phyloP scores from a whole-genome alignment of 2,113 vertebrate species.

The Sapayoa aenigma region DNA sequence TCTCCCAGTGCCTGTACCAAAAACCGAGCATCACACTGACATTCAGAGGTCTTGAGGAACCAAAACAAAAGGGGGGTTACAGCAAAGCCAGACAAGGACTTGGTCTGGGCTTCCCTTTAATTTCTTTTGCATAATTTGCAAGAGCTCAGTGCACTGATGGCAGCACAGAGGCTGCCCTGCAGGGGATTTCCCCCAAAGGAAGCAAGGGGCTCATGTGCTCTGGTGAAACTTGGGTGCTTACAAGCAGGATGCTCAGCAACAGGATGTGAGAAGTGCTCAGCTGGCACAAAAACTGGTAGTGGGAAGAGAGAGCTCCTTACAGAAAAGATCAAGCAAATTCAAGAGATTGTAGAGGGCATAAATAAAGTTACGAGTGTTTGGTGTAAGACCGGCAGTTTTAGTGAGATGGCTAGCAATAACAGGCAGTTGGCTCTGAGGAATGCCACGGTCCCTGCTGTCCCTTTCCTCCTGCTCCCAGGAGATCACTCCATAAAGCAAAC shows the following conservation, averaged over 20 bases:
- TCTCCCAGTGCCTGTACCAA: background rate
- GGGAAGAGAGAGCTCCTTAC: background rate
- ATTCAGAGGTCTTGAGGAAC: background rate
- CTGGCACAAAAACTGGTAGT: background rate
- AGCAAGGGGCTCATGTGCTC: fast-evolving
- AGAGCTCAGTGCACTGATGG: fast-evolving
- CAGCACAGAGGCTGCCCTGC: background rate
- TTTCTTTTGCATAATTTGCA: background rate
- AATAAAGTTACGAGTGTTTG: background rate
- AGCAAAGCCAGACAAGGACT: background rate
- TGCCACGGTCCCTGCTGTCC: fast-evolving
- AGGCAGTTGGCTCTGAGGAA: background rate
- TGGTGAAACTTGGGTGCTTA: background rate
- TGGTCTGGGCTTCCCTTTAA: background rate
- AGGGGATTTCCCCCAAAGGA: background rate
- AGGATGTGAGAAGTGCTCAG: background rate
- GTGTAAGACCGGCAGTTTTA: background rate
- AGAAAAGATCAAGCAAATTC: background rate
- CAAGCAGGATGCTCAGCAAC: background rate
- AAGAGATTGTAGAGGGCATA: background rate
- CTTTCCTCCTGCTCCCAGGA: background rate
- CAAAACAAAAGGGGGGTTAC: background rate
- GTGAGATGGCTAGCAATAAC: background rate
- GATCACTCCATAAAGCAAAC: background rate
- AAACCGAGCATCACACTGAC: fast-evolving